Evolutionary conservation across 2,797 vertebrate species (phyloP), one percentile per base, ranked within the genome.

Genomic region (Falco novaeseelandiae): DNA sequence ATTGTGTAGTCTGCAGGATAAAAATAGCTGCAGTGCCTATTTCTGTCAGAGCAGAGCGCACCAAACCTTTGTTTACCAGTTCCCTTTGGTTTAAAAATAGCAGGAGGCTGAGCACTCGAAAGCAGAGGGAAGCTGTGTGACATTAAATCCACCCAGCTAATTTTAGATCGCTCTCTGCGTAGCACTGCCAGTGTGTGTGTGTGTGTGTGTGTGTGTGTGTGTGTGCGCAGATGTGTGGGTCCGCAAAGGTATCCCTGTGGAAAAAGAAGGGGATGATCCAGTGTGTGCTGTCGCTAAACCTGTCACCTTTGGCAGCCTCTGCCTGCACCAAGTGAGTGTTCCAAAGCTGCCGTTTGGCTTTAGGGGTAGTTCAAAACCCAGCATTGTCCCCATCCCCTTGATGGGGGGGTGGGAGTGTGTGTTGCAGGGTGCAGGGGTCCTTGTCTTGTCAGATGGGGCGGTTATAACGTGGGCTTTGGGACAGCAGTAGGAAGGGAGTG

Each of bases 1-100:
- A 51, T 51, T 84, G 65, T 96, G 87, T 69, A 83, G 83, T 71
- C 93, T 89, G 89, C 51, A 14, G 76, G 79, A 71, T 90, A 96
- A 97, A 97, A 97, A 97, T 97, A 97, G 87, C 93, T 90, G 82
- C 72, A 74, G 90, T 76, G 95, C 84, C 93, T 97, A 97, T 97
- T 97, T 96, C 95, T 96, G 95, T 95, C 83, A 5, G 83, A 96
- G 83, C 7, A 86, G 88, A 96, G 85, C 42, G 2, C 89, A 94
- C 77, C 85, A 95, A 94, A 59, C 83, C 93, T 97, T 95, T 96
- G 96, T 96, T 97, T 91, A 72, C 42, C 94, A 46, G 11, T 82
- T 92, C 93, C 82, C 67, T 95, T 96, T 70, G 55, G 48, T 94
- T 96, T 93, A 95, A 96, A 95, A 84, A 74, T 96, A 96, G 91